These are phyloP conservation scores for Orussus abietinus DNA, from an alignment of 1,140 invertebrate species.

Conservation along the genomic window DNA sequence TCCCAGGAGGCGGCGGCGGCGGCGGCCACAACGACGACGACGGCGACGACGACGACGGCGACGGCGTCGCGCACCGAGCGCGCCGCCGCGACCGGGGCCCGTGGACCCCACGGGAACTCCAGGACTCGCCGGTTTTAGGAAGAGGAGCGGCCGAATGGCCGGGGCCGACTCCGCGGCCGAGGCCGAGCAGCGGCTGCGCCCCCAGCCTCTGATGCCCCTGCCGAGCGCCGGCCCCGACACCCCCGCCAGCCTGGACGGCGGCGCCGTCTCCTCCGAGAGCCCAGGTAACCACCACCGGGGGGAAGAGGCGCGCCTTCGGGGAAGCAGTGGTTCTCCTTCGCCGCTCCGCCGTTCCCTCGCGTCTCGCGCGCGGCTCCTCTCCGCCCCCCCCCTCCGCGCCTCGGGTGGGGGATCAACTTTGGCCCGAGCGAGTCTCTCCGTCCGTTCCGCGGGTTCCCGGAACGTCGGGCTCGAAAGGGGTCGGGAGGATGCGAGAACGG, in stretches of 20 bases:
- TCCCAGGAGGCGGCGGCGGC: constrained; percentile 6
- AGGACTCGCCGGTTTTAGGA: constrained; percentile 28
- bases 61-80: no score
- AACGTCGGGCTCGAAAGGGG: no score
- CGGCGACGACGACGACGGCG: constrained; percentile 7
- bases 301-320: constrained; percentile 16
- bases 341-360: not conserved
- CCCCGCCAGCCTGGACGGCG: constrained; percentile 3
- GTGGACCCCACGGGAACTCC: constrained; percentile 19
- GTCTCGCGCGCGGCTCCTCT: constrained; percentile 2
- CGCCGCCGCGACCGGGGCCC: no score
- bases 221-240: not conserved
- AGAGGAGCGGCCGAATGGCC: constrained; percentile 45
- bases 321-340: constrained; percentile 3
- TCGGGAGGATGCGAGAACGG: no score
- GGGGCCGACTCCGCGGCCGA: constrained; percentile 20
- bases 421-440: no score
- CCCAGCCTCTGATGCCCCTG: constrained; percentile 23
- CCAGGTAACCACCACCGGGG: constrained; percentile 28
- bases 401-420: no score
- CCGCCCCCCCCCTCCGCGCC: constrained; percentile 8
- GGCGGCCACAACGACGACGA: constrained; percentile 3
- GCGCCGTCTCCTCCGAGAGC: constrained; percentile 18
- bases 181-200: constrained; percentile 24
- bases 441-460: no score